These are phyloP conservation scores for Oreochromis mossambicus DNA, from an alignment of 2,797 vertebrate species.

Conservation along the genomic window DNA sequence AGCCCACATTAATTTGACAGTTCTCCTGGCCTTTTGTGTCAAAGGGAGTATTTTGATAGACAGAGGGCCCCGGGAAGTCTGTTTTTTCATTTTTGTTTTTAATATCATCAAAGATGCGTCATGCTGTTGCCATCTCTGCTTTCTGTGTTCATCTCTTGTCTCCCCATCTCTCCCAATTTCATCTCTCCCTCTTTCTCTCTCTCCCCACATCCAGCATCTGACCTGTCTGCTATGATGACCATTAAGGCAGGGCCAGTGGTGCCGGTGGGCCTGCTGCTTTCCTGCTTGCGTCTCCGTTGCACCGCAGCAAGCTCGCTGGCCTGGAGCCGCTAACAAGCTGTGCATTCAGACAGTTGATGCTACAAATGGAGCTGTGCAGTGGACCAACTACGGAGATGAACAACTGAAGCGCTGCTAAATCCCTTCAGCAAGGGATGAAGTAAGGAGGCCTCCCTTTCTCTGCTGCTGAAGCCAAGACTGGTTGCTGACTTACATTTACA, in stretches of 20 bases:
- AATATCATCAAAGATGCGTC: conserved; percentile 9
- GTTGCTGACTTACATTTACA: neutral
- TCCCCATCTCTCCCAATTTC: neutral
- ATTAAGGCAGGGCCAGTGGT: conserved; percentile 57
- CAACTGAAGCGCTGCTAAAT: conserved; percentile 50
- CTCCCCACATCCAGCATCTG: neutral
- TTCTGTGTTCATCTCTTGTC: neutral
- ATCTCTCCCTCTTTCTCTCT: neutral
- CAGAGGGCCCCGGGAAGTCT: neutral
- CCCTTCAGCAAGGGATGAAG: neutral
- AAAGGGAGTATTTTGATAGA: neutral
- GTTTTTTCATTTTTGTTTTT: conserved; percentile 1
- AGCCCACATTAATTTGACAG: neutral
- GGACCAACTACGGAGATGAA: conserved; percentile 51
- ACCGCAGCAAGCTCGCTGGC: conserved; percentile 40
- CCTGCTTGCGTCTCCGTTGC: conserved; percentile 36
- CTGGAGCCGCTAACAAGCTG: conserved; percentile 73
- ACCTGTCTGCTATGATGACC: conserved; percentile 64
- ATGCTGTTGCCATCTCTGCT: neutral
- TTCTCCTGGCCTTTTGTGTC: neutral
- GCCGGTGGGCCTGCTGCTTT: conserved; percentile 56
- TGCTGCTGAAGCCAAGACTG: neutral
- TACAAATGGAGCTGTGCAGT: conserved; percentile 68
- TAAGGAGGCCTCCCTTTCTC: neutral
- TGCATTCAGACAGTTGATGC: conserved; percentile 68